phyloP scores from a whole-genome alignment of 2,113 vertebrate genomes.

The Macrotus californicus region DNA sequence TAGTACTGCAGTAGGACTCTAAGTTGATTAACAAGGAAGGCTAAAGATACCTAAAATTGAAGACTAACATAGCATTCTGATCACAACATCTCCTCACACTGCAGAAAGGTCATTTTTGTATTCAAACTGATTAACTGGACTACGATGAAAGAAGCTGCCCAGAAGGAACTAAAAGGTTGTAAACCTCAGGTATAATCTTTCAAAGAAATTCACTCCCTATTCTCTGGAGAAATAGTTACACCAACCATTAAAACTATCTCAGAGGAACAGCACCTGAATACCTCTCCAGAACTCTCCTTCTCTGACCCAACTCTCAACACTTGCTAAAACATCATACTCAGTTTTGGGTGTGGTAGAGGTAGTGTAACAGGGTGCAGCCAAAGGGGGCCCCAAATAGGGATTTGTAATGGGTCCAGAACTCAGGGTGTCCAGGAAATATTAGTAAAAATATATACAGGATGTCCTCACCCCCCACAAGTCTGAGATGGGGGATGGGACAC shows the following conservation, averaged over 20 bases:
- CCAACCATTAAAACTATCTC: conserved; percentile 2
- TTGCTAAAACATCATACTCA: not conserved
- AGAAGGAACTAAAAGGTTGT: conserved; percentile 13
- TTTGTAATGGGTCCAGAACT: no score
- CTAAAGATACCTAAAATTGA: conserved; percentile 33
- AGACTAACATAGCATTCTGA: conserved; percentile 3
- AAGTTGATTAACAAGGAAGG: conserved; percentile 21
- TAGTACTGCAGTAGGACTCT: not conserved
- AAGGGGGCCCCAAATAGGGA: no score
- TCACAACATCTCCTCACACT: not conserved
- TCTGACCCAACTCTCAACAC: not conserved
- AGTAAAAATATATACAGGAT: no score
- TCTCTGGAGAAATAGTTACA: conserved; percentile 27
- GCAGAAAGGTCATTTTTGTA: not conserved
- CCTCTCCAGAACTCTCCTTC: not conserved
- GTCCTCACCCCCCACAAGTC: no score
- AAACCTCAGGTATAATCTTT: conserved; percentile 17
- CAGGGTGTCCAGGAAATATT: no score
- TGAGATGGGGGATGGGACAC: no score
- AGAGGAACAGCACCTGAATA: not conserved
- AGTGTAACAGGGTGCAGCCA: no score
- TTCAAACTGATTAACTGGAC: conserved; percentile 25
- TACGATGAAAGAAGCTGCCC: not conserved
- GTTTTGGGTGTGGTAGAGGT: not conserved
- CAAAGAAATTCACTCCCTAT: not conserved